Conservation (phyloP, 2,888 invertebrate genomes). For the Pecten maximus region DNA sequence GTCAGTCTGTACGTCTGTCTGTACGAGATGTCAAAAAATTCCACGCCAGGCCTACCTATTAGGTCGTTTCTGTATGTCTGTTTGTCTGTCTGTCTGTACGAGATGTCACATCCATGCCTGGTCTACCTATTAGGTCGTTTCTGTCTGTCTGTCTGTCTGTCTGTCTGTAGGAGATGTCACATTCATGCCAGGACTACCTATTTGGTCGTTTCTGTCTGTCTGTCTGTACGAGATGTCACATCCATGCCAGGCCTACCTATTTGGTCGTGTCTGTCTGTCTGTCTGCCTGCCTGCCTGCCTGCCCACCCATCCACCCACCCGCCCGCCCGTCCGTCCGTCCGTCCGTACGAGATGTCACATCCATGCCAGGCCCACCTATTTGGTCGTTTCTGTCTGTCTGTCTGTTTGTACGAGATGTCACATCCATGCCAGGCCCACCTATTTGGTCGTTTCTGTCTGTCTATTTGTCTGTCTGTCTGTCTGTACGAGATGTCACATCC, state of each 20-base stretch:
- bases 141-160: too few species aligned
- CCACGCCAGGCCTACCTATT: background rate
- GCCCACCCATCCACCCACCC: background rate
- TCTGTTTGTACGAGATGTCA: background rate
- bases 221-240: too few species aligned
- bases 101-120: background rate
- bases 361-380: background rate
- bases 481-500: background rate
- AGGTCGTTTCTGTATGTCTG: too few species aligned
- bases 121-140: background rate
- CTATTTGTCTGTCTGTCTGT: background rate
- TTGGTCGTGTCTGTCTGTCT: too few species aligned
- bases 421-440: background rate
- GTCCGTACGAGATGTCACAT: background rate
- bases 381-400: constrained; percentile 6
- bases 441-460: background rate
- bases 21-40: background rate
- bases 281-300: too few species aligned
- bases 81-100: background rate
- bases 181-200: background rate
- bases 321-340: background rate
- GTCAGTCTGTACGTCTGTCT: background rate
- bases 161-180: background rate
- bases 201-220: too few species aligned
- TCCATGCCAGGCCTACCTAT: too few species aligned